These are phyloP conservation scores for Nycticryphes semicollaris DNA, from an alignment of 2,113 vertebrate species.

Conservation along the genomic window DNA sequence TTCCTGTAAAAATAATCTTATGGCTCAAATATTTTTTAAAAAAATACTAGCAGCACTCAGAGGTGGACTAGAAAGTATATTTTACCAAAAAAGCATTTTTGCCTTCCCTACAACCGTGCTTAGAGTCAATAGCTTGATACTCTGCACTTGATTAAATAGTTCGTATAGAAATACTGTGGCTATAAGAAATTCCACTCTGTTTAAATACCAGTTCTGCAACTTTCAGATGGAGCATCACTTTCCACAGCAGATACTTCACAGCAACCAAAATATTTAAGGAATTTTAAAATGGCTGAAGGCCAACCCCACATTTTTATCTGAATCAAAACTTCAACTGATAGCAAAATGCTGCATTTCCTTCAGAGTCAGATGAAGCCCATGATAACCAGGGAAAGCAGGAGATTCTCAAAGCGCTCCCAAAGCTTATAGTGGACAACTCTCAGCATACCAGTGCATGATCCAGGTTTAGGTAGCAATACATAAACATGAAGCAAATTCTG, in stretches of 20 bases:
- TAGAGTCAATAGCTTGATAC: not conserved
- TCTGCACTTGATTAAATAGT: not conserved
- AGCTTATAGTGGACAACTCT: not conserved
- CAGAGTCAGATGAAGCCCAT: not conserved
- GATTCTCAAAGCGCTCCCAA: not conserved
- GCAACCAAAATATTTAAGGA: not conserved
- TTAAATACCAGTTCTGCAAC: not conserved
- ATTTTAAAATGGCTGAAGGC: not conserved
- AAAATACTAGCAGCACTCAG: not conserved
- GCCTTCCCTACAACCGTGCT: not conserved
- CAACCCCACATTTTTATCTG: fast-evolving
- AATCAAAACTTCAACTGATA: not conserved
- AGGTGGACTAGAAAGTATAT: not conserved
- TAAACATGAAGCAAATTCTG: not conserved
- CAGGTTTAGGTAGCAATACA: not conserved
- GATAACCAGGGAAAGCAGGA: not conserved
- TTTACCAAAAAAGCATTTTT: not conserved
- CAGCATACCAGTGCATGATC: fast-evolving
- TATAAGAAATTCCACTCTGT: not conserved
- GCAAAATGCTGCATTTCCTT: not conserved
- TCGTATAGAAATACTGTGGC: not conserved
- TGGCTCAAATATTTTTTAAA: not conserved
- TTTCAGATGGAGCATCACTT: not conserved
- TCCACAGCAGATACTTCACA: not conserved
- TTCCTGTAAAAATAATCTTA: not conserved